These are phyloP conservation scores for Lordiphosa mommai DNA, from an alignment of 1,140 invertebrate species.

Conservation along the genomic window DNA sequence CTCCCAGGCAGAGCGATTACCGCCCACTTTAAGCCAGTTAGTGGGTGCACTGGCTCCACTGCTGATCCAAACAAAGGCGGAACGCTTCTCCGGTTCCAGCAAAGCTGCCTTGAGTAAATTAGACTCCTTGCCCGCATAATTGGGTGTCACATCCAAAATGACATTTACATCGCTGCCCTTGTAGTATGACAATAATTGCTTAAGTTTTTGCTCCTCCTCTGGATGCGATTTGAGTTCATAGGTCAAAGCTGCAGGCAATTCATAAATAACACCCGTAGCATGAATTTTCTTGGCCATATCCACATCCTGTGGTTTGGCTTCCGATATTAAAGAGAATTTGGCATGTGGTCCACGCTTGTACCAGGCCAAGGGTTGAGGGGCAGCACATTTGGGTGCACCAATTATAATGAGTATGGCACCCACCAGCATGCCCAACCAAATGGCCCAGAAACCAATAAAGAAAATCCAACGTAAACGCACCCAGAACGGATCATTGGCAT, in stretches of 20 bases:
- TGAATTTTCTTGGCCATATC: conserved; percentile 37
- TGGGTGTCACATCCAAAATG: conserved; percentile 81
- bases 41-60: conserved; percentile 81
- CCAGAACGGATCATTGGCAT: conserved; percentile 96
- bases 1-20: conserved; percentile 83
- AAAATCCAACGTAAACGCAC: conserved; percentile 90
- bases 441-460: conserved; percentile 91
- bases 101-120: conserved; percentile 63
- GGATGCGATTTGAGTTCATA: conserved; percentile 51
- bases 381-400: conserved; percentile 89
- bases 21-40: conserved; percentile 85
- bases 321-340: conserved; percentile 43
- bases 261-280: conserved; percentile 69
- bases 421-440: conserved; percentile 92
- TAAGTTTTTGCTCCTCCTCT: conserved; percentile 60
- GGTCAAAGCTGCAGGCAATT: conserved; percentile 56
- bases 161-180: conserved; percentile 47
- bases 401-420: conserved; percentile 92
- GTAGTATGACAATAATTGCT: conserved; percentile 49
- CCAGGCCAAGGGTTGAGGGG: conserved; percentile 85
- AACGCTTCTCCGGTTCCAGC: conserved; percentile 62
- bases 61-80: conserved; percentile 59
- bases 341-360: conserved; percentile 79
- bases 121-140: conserved; percentile 80
- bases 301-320: conserved; percentile 28